Evolutionary conservation across 1,140 invertebrate genomes (phyloP).

Genomic region (Dinoponera quadriceps): DNA sequence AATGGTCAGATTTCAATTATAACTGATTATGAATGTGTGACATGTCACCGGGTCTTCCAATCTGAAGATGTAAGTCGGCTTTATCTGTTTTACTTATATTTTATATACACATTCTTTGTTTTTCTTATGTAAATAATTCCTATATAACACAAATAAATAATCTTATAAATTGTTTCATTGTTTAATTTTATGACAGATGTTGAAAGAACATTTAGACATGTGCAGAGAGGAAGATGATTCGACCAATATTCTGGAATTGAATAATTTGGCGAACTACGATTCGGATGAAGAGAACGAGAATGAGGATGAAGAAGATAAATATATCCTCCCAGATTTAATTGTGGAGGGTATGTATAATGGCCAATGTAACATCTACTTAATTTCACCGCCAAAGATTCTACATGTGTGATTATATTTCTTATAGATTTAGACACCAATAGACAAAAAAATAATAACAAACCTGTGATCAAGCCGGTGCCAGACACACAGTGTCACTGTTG

Average conservation of each 20-base stretch:
- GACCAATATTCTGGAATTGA: constrained; percentile 78
- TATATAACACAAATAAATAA: no score
- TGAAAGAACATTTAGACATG: constrained; percentile 82
- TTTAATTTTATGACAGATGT: constrained; percentile 70
- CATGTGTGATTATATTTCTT: background rate
- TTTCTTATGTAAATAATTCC: no score
- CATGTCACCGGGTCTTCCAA: constrained; percentile 82
- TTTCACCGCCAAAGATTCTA: constrained; percentile 12
- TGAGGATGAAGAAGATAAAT: constrained; percentile 75
- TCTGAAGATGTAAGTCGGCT: constrained; percentile 78
- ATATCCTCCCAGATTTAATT: constrained; percentile 67
- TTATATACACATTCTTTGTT: background rate
- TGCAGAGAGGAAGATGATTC: constrained; percentile 83
- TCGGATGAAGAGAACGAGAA: constrained; percentile 78
- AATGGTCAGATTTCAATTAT: constrained; percentile 78
- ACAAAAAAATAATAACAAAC: constrained; percentile 77
- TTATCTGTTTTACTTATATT: constrained; percentile 20
- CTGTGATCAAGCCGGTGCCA: constrained; percentile 79
- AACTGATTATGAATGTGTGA: constrained; percentile 82
- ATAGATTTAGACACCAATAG: constrained; percentile 65
- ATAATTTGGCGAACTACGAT: constrained; percentile 77
- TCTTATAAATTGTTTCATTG: constrained; percentile 1
- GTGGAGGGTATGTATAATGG: constrained; percentile 63
- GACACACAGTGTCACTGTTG: constrained; percentile 86
- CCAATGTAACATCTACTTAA: background rate